Conservation (phyloP, 2,888 invertebrate genomes). For the Neoscelio sp. region DNA sequence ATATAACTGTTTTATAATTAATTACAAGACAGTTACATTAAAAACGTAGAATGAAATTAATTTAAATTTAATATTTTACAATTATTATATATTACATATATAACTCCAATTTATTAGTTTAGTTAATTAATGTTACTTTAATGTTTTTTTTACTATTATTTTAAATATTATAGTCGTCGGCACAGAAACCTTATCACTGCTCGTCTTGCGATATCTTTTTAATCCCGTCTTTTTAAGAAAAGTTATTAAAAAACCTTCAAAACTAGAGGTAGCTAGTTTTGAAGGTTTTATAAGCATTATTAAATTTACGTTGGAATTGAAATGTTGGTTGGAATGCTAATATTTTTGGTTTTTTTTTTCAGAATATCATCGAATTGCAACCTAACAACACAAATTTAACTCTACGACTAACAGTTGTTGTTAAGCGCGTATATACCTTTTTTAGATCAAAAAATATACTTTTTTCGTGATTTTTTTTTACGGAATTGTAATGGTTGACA, state of each 20-base stretch:
- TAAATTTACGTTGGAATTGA: background rate
- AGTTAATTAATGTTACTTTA: no score
- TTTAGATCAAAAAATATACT: no score
- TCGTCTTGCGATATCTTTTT: slow-evolving; percentile 25
- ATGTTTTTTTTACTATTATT: background rate
- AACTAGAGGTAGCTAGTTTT: slow-evolving; percentile 13
- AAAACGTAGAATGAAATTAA: no score
- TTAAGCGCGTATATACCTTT: no score
- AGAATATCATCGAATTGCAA: slow-evolving; percentile 14
- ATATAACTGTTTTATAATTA: no score
- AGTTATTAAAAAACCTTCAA: slow-evolving; percentile 16
- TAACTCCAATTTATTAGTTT: no score
- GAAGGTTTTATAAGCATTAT: background rate
- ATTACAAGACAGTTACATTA: no score
- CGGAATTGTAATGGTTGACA: no score
- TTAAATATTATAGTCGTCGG: slow-evolving; percentile 9
- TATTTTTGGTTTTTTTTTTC: background rate
- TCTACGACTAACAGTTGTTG: slow-evolving; percentile 37
- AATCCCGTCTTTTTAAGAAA: slow-evolving; percentile 9
- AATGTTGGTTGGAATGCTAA: background rate
- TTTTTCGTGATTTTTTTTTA: no score
- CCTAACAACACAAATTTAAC: slow-evolving; percentile 2
- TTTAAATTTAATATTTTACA: no score
- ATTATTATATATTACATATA: no score
- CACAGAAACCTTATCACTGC: slow-evolving; percentile 3